Evolutionary conservation across 37 sponge, comb jelly and placozoan genomes (phyloP).

Genomic region (Diacarnus erythraeanus): DNA sequence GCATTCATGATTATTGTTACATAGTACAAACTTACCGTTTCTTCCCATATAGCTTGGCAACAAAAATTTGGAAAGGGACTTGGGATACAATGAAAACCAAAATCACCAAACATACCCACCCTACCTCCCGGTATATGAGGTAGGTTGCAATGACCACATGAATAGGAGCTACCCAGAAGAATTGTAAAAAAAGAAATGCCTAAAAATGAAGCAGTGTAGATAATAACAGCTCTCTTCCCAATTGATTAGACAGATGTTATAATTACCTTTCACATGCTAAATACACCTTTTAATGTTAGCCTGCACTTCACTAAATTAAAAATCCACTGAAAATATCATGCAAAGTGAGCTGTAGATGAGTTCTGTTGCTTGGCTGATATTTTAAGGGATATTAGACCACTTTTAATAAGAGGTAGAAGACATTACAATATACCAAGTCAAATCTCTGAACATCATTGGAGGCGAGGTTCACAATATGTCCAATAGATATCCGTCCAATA

Average conservation of each 20-base stretch:
- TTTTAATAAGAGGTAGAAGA: too few relatives aligned
- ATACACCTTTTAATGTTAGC: too few relatives aligned
- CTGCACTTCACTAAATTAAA: too few relatives aligned
- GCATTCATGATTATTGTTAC: not conserved
- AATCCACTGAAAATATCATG: too few relatives aligned
- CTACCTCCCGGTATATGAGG: constrained; percentile 63
- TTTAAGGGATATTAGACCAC: too few relatives aligned
- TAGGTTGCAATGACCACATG: constrained; percentile 46
- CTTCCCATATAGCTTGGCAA: constrained; percentile 32
- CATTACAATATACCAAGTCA: constrained; percentile 73
- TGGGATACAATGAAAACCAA: constrained; percentile 27
- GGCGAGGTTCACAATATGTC: constrained; percentile 76
- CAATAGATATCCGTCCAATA: constrained; percentile 64
- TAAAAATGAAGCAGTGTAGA: not conserved
- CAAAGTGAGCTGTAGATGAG: too few relatives aligned
- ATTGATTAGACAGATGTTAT: too few relatives aligned
- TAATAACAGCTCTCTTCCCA: too few relatives aligned
- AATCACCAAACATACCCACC: constrained; percentile 35
- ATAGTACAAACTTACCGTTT: not conserved
- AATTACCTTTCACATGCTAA: not conserved
- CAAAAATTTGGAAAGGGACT: constrained; percentile 46
- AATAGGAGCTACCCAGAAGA: constrained; percentile 52
- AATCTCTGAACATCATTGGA: constrained; percentile 87
- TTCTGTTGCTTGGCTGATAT: too few relatives aligned
- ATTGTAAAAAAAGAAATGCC: constrained; percentile 57